Conservation (phyloP, 2,888 invertebrate species). For the Periphyllus acericola region DNA sequence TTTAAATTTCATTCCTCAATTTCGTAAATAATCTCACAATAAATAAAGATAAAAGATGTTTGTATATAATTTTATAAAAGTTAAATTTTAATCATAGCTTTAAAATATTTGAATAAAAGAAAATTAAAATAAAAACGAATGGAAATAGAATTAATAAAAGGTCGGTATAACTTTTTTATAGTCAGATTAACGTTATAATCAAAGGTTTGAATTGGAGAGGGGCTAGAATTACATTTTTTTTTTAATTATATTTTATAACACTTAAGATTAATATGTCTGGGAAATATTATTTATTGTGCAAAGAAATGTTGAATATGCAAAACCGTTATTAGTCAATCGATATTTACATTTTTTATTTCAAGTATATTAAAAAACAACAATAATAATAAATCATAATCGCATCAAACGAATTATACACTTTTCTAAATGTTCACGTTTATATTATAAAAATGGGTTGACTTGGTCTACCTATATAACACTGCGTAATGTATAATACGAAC, state of each 20-base stretch:
- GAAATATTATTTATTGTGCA: not conserved
- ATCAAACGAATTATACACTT: not conserved
- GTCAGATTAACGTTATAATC: slow-evolving; percentile 6
- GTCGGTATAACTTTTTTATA: not conserved
- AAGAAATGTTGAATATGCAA: not conserved
- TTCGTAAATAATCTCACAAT: too few relatives aligned
- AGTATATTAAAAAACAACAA: not conserved
- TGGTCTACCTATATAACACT: too few relatives aligned
- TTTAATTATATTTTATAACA: not conserved
- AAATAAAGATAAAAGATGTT: too few relatives aligned
- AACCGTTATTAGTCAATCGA: not conserved
- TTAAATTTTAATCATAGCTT: too few relatives aligned
- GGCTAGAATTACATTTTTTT: not conserved
- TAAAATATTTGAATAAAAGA: too few relatives aligned
- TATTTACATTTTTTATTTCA: slow-evolving; percentile 1
- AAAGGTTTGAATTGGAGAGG: not conserved
- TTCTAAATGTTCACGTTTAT: not conserved
- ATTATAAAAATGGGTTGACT: too few relatives aligned
- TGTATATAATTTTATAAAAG: too few relatives aligned
- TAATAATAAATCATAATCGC: not conserved
- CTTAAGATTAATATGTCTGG: not conserved
- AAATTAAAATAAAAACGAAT: too few relatives aligned
- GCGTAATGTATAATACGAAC: too few relatives aligned
- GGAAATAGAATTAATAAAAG: not conserved
- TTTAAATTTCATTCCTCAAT: too few relatives aligned